Base-by-base conservation (phyloP, 2,797 vertebrate genomes). In the Margarornis squamiger region DNA sequence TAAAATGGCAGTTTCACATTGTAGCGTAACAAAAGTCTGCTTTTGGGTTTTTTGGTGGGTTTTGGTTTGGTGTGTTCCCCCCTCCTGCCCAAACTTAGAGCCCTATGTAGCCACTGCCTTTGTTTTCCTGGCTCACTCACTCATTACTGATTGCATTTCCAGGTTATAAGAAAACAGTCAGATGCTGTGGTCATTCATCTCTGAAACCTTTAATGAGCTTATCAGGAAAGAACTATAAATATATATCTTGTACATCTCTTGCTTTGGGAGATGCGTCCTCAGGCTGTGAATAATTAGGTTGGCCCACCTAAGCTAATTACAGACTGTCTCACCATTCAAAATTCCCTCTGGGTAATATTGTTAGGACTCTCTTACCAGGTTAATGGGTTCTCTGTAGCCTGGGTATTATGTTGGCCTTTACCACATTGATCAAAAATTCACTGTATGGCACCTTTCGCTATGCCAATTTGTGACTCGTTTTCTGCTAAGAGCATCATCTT, bases 151-250 rank as follows among this genome's bases (percentile, higher is more conserved):
- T 15, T 70, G 15, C 21, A 12, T 83, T 77, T 94, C 62, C 57
- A 72, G 75, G 26, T 86, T 84, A 49, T 29, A 66, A 38, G 67
- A 61, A 90, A 94, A 57, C 72, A 83, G 71, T 84, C 86, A 63
- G 90, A 61, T 68, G 74, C 77, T 82, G 66, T 62, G 66, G 86
- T 80, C 90, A 38, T 93, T 96, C 90, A 71, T 96, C 87, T 95
- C 86, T 93, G 95, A 91, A 96, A 95, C 85, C 87, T 95, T 93
- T 95, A 90, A 97, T 90, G 83, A 94, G 75, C 93, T 95, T 96
- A 93, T 93, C 23, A 2, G 67, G 52, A 93, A 95, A 95, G 94
- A 93, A 74, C 84, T 88, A 51, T 95, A 94, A 95, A 95, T 96
- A 93, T 82, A 74, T 83, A 70, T 76, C 83, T 92, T 79, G 45